Percentiles rank a stretch among this genome's conserved stretches.
These are phyloP conservation scores for Apomyelois bistriatella DNA, from an alignment of 2,888 invertebrate genomes.

Conservation along the genomic window DNA sequence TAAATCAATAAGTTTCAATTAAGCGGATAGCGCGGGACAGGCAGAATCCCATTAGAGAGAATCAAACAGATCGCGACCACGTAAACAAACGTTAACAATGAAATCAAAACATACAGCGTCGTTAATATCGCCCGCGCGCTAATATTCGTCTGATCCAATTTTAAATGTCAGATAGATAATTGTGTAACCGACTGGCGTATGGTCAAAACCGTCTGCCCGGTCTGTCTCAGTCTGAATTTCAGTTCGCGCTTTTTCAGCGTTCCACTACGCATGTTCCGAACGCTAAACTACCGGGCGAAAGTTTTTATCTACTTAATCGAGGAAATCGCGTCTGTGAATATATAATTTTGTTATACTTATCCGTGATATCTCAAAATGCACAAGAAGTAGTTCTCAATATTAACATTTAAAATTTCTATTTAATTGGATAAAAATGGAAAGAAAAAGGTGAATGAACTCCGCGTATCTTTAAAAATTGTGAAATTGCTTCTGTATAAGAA, in stretches of 20 bases:
- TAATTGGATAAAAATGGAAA: constrained; percentile 51
- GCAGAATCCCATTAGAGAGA: constrained; percentile 1
- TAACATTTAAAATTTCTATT: constrained; percentile 22
- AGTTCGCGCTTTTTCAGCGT: constrained; percentile 43
- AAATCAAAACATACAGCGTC: constrained; percentile 19
- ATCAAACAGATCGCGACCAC: neutral
- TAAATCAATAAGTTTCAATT: no score
- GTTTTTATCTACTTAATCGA: neutral
- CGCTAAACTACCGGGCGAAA: constrained; percentile 22
- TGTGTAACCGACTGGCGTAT: constrained; percentile 72
- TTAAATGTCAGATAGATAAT: constrained; percentile 79
- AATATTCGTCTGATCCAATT: constrained; percentile 63
- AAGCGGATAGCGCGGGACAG: no score
- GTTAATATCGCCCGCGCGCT: constrained; percentile 30
- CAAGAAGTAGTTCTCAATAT: constrained; percentile 24
- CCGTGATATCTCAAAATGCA: constrained; percentile 25
- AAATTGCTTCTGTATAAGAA: constrained; percentile 19
- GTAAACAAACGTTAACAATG: constrained; percentile 10
- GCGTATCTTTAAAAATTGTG: constrained; percentile 14
- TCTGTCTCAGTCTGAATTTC: constrained; percentile 53
- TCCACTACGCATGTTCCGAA: constrained; percentile 9
- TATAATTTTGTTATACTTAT: neutral
- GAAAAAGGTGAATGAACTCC: constrained; percentile 61
- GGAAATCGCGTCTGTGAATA: neutral
- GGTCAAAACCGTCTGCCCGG: constrained; percentile 52